Base-by-base conservation (phyloP, 64 coral and sea anemone genomes). In the Astreopora myriophthalma region DNA sequence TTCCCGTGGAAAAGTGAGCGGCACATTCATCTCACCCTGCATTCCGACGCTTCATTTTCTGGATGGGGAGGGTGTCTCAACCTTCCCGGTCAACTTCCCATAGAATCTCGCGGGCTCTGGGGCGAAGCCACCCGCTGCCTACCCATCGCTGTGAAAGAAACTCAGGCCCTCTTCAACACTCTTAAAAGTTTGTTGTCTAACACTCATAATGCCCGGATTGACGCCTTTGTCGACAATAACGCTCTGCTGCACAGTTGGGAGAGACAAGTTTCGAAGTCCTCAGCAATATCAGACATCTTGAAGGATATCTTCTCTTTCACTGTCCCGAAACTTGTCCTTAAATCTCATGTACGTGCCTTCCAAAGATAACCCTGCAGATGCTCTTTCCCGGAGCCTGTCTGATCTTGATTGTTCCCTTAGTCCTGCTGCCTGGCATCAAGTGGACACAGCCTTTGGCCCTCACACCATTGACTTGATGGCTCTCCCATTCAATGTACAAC, bases 381-480 rank as follows among this genome's bases (percentile, higher is more conserved):
- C 10, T 1, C 88, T 40, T 6, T 91, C 63, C 1, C 23, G 76
- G 10, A 17, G 0, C 2, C 0, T 34, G 10, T 82, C 64, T 0
- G 76, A 91, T 20, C 22, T 80, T 0, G 88, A 91, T 40, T 51
- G 58, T 5, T 22, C 20, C 1, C 75, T 91, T 5, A 23, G 55
- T 2, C 0, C 19, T 0, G 29, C 0, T 6, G 58, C 75, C 3
- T 91, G 76, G 88, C 1, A 0, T 8, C 1, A 1, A 2, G 39
- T 91, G 0, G 88, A 81, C 2, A 7, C 24, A 0, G 8, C 38
- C 1, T 91, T 82, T 22, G 76, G 88, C 5, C 88, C 74, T 16
- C 88, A 80, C 74, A 31, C 88, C 1, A 67, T 90, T 14, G 57
- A 84, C 34, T 62, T 67, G 13, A 86, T 86, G 82, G 63, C 82